Evolutionary conservation across 1,140 invertebrate species (phyloP).

Genomic region (Temnothorax curvispinosus): DNA sequence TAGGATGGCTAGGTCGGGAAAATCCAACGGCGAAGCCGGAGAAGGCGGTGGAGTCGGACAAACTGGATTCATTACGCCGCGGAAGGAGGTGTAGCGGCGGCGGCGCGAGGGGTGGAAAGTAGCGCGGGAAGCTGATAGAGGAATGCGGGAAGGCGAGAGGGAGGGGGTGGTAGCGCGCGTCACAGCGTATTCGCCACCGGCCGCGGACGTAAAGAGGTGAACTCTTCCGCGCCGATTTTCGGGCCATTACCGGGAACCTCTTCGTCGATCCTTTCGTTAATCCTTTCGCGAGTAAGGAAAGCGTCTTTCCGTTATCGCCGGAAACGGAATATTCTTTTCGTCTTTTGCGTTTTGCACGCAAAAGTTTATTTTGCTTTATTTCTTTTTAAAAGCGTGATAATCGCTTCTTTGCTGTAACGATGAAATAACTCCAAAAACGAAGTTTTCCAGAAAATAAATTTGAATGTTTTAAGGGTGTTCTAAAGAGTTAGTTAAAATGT

Average conservation of each 20-base stretch:
- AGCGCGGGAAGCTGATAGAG: neutral
- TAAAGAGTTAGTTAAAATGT: no score
- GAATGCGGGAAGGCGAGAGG: no score
- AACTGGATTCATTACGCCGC: slow-evolving; percentile 58
- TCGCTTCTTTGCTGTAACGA: no score
- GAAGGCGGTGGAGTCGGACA: slow-evolving; percentile 58
- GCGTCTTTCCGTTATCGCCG: neutral
- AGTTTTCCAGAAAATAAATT: no score
- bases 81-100: neutral
- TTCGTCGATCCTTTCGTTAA: neutral
- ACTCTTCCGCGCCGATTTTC: slow-evolving; percentile 19
- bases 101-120: neutral
- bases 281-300: neutral
- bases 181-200: slow-evolving; percentile 19
- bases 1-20: slow-evolving; percentile 40
- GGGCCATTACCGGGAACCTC: neutral
- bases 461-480: no score
- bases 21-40: neutral
- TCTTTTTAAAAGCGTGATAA: neutral
- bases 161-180: slow-evolving; percentile 12
- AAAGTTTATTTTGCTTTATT: neutral
- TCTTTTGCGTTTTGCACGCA: neutral
- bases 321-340: neutral
- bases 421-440: no score
- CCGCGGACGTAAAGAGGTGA: slow-evolving; percentile 24